These are phyloP conservation scores for Nephrotoma appendiculata DNA, from an alignment of 2,888 invertebrate species.

Conservation along the genomic window DNA sequence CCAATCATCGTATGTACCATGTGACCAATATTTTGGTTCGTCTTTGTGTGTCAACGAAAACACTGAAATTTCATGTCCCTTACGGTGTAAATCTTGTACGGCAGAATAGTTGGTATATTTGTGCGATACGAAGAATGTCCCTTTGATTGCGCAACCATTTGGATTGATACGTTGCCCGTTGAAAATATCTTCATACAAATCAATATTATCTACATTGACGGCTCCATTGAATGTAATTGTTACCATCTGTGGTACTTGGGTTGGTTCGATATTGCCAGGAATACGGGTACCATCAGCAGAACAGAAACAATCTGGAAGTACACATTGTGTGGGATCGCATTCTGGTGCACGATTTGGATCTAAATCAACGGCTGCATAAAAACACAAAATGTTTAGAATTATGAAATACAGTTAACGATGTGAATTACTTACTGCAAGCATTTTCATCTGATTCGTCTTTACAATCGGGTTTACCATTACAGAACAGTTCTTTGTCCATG, in stretches of 20 bases:
- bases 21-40: constrained; percentile 79
- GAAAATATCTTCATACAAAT: constrained; percentile 80
- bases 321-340: constrained; percentile 78
- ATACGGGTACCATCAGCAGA: constrained; percentile 84
- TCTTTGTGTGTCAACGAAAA: constrained; percentile 89
- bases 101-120: constrained; percentile 87
- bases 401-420: not conserved
- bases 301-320: constrained; percentile 83
- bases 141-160: constrained; percentile 77
- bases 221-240: constrained; percentile 88
- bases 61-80: constrained; percentile 82
- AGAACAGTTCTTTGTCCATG: constrained; percentile 81
- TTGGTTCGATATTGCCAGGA: constrained; percentile 67
- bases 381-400: constrained; percentile 1
- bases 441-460: constrained; percentile 92
- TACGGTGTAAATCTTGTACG: constrained; percentile 75
- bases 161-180: constrained; percentile 73
- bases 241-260: constrained; percentile 85
- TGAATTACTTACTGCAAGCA: constrained; percentile 69
- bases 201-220: constrained; percentile 84
- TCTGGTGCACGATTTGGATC: constrained; percentile 88
- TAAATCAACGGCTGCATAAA: constrained; percentile 59
- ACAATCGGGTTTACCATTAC: constrained; percentile 85
- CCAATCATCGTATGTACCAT: constrained; percentile 83
- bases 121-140: constrained; percentile 84